Percentiles rank a stretch among this genome's conserved stretches.
Evolutionary conservation across 2,113 vertebrate species (phyloP).

Genomic region (Candoia aspera): DNA sequence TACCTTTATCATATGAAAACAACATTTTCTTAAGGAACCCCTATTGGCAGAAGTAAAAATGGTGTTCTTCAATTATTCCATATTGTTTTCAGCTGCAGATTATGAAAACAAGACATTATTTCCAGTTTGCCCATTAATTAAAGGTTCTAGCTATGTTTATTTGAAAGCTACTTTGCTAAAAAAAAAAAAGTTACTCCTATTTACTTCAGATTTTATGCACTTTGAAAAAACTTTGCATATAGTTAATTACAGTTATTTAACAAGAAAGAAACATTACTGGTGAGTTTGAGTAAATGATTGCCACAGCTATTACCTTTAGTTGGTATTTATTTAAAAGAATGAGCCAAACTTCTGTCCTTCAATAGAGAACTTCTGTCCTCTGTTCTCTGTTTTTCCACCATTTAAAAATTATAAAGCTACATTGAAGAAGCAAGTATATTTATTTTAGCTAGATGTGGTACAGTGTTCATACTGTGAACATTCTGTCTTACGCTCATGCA

Average conservation of each 20-base stretch:
- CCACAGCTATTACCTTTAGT: neutral
- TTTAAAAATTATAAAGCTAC: neutral
- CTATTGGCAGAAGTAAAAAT: slow-evolving; percentile 22
- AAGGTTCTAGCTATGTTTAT: slow-evolving; percentile 4
- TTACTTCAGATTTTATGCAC: neutral
- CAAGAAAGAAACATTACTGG: neutral
- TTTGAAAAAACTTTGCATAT: neutral
- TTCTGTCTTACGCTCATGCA: no score
- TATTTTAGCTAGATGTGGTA: no score
- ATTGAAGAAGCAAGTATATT: no score
- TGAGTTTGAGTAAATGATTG: neutral
- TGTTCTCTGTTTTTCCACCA: neutral
- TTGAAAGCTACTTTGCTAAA: neutral
- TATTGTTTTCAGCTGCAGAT: slow-evolving; percentile 41
- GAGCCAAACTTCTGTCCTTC: neutral
- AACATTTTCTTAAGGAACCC: neutral
- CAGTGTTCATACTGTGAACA: no score
- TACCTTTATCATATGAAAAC: no score
- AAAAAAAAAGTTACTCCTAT: neutral
- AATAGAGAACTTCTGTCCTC: no score
- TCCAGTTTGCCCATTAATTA: slow-evolving; percentile 1
- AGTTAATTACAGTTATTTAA: neutral
- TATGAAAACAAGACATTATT: slow-evolving; percentile 30
- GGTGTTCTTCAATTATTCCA: slow-evolving; percentile 17
- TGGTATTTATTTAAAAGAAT: neutral